Conservation (phyloP, 2,113 vertebrate species). For the Brachyistius frenatus region DNA sequence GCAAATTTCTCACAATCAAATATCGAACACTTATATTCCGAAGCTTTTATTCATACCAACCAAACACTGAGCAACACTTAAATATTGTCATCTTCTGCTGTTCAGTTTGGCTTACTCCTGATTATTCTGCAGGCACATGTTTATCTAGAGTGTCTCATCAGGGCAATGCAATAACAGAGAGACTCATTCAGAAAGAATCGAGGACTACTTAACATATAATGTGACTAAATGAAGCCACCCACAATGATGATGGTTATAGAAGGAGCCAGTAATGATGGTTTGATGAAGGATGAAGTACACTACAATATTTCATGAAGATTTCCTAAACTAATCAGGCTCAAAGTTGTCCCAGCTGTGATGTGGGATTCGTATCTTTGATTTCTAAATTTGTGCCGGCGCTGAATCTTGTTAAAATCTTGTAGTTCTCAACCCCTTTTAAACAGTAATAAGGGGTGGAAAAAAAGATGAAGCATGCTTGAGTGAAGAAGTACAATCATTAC, state of each 20-base stretch:
- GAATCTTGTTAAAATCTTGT: constrained; percentile 58
- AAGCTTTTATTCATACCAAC: constrained; percentile 6
- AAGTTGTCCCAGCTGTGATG: neutral
- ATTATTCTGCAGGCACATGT: constrained; percentile 34
- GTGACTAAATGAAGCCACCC: constrained; percentile 34
- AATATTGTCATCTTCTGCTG: constrained; percentile 18
- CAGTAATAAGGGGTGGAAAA: constrained; percentile 16
- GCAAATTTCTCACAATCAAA: neutral
- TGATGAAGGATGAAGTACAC: constrained; percentile 46
- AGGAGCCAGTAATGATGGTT: constrained; percentile 9
- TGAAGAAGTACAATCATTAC: constrained; percentile 15
- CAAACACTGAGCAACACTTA: constrained; percentile 26
- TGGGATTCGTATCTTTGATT: constrained; percentile 2
- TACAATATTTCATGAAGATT: constrained; percentile 59
- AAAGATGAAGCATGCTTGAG: constrained; percentile 43
- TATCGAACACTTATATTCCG: neutral
- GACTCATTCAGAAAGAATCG: constrained; percentile 7
- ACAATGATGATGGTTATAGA: constrained; percentile 9
- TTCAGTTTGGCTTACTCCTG: neutral
- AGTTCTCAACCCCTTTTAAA: constrained; percentile 44
- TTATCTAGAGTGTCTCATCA: neutral
- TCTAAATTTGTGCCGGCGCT: constrained; percentile 2
- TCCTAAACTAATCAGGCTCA: constrained; percentile 7
- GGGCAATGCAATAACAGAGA: constrained; percentile 71
- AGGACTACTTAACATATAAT: constrained; percentile 33